phyloP scores from a whole-genome alignment of 2,888 invertebrate genomes.

The Didymodactylos carnosus region DNA sequence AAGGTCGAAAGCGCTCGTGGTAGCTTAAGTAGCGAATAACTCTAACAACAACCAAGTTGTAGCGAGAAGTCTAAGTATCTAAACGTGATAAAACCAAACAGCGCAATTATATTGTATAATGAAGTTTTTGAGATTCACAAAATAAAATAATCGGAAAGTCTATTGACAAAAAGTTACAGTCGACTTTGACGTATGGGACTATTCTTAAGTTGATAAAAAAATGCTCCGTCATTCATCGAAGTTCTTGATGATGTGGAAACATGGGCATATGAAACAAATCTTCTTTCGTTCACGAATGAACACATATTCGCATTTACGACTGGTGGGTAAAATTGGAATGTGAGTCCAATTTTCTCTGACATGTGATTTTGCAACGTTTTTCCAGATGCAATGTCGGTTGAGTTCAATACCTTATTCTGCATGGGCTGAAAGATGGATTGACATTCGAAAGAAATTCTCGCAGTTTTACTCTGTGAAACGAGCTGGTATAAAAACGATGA shows the following conservation, averaged over 20 bases:
- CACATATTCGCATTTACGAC: constrained; percentile 38
- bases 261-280: constrained; percentile 35
- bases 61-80: no score
- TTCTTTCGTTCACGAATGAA: constrained; percentile 26
- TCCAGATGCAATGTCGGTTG: constrained; percentile 39
- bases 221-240: constrained; percentile 36
- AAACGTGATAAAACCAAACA: no score
- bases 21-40: no score
- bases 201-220: no score
- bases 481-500: constrained; percentile 15
- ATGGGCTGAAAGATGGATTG: constrained; percentile 39
- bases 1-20: no score
- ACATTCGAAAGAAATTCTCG: constrained; percentile 39
- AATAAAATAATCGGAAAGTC: no score
- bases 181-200: no score
- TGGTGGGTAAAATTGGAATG: constrained; percentile 36
- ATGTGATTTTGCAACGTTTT: constrained; percentile 43
- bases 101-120: no score
- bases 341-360: constrained; percentile 27
- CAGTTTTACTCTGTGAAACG: constrained; percentile 33
- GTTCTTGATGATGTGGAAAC: constrained; percentile 36
- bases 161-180: no score
- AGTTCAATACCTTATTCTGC: constrained; percentile 26
- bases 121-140: no score
- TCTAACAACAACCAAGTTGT: no score